phyloP scores from a whole-genome alignment of 2,888 invertebrate genomes.

The Drosophila macrospina region DNA sequence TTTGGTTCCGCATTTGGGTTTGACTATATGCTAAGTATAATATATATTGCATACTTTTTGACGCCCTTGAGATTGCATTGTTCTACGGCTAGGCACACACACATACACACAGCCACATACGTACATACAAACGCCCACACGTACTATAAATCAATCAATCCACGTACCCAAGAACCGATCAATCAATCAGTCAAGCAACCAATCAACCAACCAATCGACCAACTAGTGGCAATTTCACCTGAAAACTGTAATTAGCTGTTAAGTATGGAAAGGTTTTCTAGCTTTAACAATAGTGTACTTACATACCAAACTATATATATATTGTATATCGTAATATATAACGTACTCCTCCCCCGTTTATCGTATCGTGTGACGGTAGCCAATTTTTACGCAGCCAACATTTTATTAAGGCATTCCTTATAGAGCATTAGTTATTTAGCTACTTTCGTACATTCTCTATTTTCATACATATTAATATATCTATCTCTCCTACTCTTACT shows the following conservation, averaged over 20 bases:
- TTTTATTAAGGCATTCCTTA: slow-evolving; percentile 66
- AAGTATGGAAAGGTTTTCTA: slow-evolving; percentile 70
- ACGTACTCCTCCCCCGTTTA: slow-evolving; percentile 34
- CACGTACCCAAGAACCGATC: slow-evolving; percentile 24
- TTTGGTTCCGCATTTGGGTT: slow-evolving; percentile 80
- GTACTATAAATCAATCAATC: slow-evolving; percentile 15
- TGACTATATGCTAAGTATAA: slow-evolving; percentile 71
- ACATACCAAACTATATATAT: slow-evolving; percentile 44
- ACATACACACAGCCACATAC: slow-evolving; percentile 25
- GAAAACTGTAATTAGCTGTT: slow-evolving; percentile 73
- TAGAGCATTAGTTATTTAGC: slow-evolving; percentile 55
- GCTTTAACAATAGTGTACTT: slow-evolving; percentile 73
- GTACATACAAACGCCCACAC: slow-evolving; percentile 9
- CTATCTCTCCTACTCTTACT: slow-evolving; percentile 39
- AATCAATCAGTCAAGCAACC: slow-evolving; percentile 31
- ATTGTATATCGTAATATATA: slow-evolving; percentile 58
- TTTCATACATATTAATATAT: slow-evolving; percentile 20
- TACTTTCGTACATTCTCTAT: slow-evolving; percentile 30
- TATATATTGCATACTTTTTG: slow-evolving; percentile 76
- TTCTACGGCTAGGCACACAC: slow-evolving; percentile 62
- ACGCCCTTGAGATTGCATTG: slow-evolving; percentile 75
- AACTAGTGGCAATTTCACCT: slow-evolving; percentile 66
- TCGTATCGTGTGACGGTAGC: slow-evolving; percentile 48
- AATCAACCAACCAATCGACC: slow-evolving; percentile 46
- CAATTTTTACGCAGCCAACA: slow-evolving; percentile 58